Percentiles rank a stretch among this genome's conserved stretches.
Evolutionary conservation across 2,797 vertebrate genomes (phyloP).

Genomic region (Benthosema pterotum): DNA sequence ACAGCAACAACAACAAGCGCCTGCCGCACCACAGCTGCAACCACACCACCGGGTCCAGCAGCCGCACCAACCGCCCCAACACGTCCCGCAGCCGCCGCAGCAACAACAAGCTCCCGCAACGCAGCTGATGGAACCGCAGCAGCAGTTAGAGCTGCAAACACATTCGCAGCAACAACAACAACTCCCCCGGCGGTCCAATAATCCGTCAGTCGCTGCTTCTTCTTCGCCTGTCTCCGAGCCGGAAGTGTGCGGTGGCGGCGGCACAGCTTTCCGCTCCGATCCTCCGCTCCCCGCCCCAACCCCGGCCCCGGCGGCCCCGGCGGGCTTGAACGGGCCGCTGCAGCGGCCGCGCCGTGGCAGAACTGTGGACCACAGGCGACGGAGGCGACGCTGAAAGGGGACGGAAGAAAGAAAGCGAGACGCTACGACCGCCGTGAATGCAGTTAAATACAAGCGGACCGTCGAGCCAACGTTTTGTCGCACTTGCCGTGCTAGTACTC

Average conservation of each 20-base stretch:
- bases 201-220: slow-evolving; percentile 64
- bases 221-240: slow-evolving; percentile 52
- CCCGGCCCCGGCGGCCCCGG: not conserved
- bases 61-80: slow-evolving; percentile 59
- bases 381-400: slow-evolving; percentile 72
- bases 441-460: too few species aligned
- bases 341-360: slow-evolving; percentile 77
- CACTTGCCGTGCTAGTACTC: too few species aligned
- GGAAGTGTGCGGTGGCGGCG: too few species aligned
- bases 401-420: too few species aligned
- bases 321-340: slow-evolving; percentile 58
- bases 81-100: slow-evolving; percentile 62
- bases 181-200: slow-evolving; percentile 58
- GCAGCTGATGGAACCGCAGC: slow-evolving; percentile 53
- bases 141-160: slow-evolving; percentile 46
- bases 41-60: slow-evolving; percentile 53
- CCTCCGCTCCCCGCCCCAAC: not conserved
- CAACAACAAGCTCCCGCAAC: slow-evolving; percentile 49
- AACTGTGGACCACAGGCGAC: slow-evolving; percentile 78
- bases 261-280: slow-evolving; percentile 61
- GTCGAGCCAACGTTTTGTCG: too few species aligned
- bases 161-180: slow-evolving; percentile 60
- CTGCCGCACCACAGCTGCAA: not conserved
- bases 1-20: slow-evolving; percentile 59
- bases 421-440: too few species aligned